phyloP scores from a whole-genome alignment of 2,797 vertebrate genomes.

The Sardinella longiceps region DNA sequence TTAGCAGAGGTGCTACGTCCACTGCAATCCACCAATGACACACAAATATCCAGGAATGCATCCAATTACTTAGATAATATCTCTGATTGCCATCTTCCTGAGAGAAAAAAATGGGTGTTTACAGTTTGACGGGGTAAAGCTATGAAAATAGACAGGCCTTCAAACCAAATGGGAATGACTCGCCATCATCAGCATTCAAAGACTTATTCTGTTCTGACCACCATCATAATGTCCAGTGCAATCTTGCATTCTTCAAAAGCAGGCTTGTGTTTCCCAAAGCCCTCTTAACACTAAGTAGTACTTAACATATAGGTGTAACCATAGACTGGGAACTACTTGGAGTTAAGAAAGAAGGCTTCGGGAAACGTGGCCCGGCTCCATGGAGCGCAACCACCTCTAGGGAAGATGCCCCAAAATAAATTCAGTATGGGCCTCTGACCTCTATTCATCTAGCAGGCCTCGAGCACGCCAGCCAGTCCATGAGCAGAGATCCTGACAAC shows the following conservation, averaged over 20 bases:
- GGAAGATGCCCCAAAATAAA: not conserved
- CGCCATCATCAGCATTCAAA: not conserved
- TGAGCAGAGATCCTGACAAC: not conserved
- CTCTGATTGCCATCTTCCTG: not conserved
- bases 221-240: not conserved
- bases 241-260: not conserved
- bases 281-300: no score
- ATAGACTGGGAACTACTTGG: no score
- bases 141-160: not conserved
- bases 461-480: not conserved
- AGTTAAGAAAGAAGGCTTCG: no score
- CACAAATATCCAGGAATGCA: not conserved
- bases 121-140: not conserved
- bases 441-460: not conserved
- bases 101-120: not conserved
- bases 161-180: not conserved
- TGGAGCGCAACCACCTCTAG: not conserved
- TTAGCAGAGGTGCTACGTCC: not conserved
- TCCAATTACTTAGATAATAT: not conserved
- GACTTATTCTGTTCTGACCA: not conserved
- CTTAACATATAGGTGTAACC: no score
- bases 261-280: no score
- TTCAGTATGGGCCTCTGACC: not conserved
- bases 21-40: not conserved
- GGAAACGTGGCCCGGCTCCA: no score